phyloP scores from a whole-genome alignment of 1,140 invertebrate genomes.

The Habropoda laboriosa region DNA sequence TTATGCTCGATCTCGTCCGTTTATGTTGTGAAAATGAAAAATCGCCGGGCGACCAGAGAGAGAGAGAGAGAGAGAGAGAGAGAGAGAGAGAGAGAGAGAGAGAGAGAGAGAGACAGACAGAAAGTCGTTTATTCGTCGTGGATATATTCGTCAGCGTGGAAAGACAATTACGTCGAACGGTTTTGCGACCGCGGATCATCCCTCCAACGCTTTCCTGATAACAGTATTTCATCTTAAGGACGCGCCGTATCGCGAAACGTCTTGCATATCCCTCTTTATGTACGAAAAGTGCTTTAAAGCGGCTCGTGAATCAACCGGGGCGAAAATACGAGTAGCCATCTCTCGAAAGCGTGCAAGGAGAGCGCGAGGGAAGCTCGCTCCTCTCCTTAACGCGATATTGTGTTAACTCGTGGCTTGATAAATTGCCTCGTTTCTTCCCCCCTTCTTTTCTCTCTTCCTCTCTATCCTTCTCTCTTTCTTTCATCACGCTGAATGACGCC shows the following conservation, averaged over 20 bases:
- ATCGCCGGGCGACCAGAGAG: background rate
- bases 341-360: slow-evolving; percentile 32
- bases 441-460: too few species aligned
- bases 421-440: slow-evolving; percentile 16
- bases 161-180: slow-evolving; percentile 31
- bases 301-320: slow-evolving; percentile 40
- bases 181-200: slow-evolving; percentile 15
- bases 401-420: slow-evolving; percentile 38
- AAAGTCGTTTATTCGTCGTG: background rate
- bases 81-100: too few species aligned
- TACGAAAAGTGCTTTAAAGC: slow-evolving; percentile 40
- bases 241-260: background rate
- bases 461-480: background rate
- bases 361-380: too few species aligned
- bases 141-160: slow-evolving; percentile 14
- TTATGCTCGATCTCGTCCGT: slow-evolving; percentile 38
- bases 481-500: background rate
- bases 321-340: slow-evolving; percentile 41
- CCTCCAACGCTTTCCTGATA: background rate
- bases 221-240: slow-evolving; percentile 37
- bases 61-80: too few species aligned
- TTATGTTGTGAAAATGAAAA: slow-evolving; percentile 50
- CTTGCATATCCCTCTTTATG: slow-evolving; percentile 35
- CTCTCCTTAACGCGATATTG: slow-evolving; percentile 26
- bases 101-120: too few species aligned